These are phyloP conservation scores for Xanthorhoe spadicearia DNA, from an alignment of 2,888 invertebrate species.

Conservation along the genomic window DNA sequence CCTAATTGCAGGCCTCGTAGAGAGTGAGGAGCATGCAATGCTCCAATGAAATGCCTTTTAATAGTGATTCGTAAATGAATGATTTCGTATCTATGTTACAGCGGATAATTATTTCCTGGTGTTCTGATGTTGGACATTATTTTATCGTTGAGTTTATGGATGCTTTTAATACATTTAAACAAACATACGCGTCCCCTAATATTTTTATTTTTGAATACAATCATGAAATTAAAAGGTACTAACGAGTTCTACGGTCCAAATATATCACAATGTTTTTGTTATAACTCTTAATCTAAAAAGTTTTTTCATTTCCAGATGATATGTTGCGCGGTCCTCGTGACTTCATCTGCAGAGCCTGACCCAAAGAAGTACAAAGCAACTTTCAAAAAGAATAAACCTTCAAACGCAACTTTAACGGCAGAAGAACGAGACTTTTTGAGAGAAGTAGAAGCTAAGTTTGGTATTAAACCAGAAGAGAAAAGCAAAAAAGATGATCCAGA, in stretches of 20 bases:
- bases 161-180: too few species aligned
- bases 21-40: conserved; percentile 61
- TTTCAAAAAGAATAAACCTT: conserved; percentile 59
- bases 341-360: conserved; percentile 66
- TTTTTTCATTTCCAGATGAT: conserved; percentile 67
- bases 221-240: too few species aligned
- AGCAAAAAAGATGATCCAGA: conserved; percentile 51
- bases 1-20: conserved; percentile 60
- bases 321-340: conserved; percentile 58
- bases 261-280: background rate
- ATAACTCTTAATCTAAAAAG: background rate
- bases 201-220: too few species aligned
- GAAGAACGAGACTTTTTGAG: conserved; percentile 77
- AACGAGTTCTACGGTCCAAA: background rate
- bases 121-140: background rate
- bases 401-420: conserved; percentile 64
- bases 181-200: too few species aligned
- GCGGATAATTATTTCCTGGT: conserved; percentile 11
- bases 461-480: conserved; percentile 67
- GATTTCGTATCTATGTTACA: conserved; percentile 4
- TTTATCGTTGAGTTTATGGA: background rate
- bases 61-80: conserved; percentile 23
- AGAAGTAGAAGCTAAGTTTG: conserved; percentile 80
- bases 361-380: conserved; percentile 75
- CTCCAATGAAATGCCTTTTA: conserved; percentile 48